Conservation (phyloP, 2,797 vertebrate species). For the Sebastes alutus region DNA sequence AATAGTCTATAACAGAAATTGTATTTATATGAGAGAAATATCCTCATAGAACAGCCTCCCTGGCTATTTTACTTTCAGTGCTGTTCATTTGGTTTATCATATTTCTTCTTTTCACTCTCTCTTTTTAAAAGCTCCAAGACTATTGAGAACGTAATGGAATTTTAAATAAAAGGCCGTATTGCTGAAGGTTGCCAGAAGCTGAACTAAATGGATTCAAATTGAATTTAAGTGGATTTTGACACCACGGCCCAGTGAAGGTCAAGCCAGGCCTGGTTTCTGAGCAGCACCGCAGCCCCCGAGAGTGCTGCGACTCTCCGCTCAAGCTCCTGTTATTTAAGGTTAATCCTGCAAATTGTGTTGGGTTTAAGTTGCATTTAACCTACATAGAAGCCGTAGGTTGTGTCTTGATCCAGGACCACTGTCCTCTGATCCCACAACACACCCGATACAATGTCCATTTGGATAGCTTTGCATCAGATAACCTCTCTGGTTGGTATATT, state of each 20-base stretch:
- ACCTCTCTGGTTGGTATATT: constrained; percentile 25
- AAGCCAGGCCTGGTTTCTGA: constrained; percentile 14
- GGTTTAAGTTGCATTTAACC: constrained; percentile 68
- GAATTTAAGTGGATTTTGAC: constrained; percentile 71
- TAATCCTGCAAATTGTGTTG: constrained; percentile 66
- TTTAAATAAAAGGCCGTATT: constrained; percentile 46
- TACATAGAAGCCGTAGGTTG: constrained; percentile 27
- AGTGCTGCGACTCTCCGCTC: constrained; percentile 1
- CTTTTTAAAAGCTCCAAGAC: constrained; percentile 21
- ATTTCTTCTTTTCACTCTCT: constrained; percentile 8
- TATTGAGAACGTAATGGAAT: constrained; percentile 37
- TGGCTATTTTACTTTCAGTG: background rate
- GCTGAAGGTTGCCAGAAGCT: constrained; percentile 61
- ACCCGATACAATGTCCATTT: constrained; percentile 21
- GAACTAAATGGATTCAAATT: constrained; percentile 75
- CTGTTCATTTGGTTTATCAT: constrained; percentile 8
- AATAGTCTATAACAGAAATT: background rate
- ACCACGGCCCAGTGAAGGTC: constrained; percentile 63
- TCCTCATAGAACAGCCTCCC: background rate
- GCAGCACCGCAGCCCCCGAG: constrained; percentile 13
- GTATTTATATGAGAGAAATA: background rate
- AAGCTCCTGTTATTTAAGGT: constrained; percentile 49
- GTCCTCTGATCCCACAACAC: constrained; percentile 41
- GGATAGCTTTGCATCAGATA: constrained; percentile 24
- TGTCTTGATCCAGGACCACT: constrained; percentile 37